Percentiles rank a stretch among this genome's conserved stretches.
Conservation (phyloP, 2,113 vertebrate genomes). For the Perca schrenkii region DNA sequence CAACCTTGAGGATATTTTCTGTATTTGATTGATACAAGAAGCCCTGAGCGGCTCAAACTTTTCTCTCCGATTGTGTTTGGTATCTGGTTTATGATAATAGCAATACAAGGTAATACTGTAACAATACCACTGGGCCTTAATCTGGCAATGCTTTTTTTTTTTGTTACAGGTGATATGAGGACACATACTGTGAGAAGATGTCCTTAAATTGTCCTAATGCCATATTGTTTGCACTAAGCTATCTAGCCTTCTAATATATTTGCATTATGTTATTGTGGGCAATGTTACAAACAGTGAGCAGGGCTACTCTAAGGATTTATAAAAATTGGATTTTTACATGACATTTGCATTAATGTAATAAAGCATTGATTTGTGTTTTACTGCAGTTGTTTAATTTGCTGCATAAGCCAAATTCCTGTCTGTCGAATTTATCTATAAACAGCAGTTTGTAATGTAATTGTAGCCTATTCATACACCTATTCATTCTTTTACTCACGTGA, state of each 20-base stretch:
- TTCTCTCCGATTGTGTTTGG: background rate
- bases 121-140: background rate
- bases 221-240: background rate
- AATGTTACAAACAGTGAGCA: background rate
- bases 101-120: background rate
- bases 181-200: background rate
- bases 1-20: slow-evolving; percentile 29
- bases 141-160: background rate
- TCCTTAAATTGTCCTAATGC: background rate
- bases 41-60: background rate
- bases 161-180: background rate
- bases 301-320: background rate
- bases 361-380: background rate
- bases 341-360: background rate
- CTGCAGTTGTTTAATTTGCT: background rate
- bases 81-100: background rate
- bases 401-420: background rate
- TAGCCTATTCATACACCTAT: too few species aligned
- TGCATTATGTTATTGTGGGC: background rate
- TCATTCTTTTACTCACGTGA: too few species aligned
- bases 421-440: background rate
- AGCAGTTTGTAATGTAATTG: too few species aligned
- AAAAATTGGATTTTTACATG: background rate
- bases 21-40: slow-evolving; percentile 15
- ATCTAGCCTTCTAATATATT: background rate